Conservation (phyloP, 2,797 vertebrate genomes). For the Zenarchopterus dispar region DNA sequence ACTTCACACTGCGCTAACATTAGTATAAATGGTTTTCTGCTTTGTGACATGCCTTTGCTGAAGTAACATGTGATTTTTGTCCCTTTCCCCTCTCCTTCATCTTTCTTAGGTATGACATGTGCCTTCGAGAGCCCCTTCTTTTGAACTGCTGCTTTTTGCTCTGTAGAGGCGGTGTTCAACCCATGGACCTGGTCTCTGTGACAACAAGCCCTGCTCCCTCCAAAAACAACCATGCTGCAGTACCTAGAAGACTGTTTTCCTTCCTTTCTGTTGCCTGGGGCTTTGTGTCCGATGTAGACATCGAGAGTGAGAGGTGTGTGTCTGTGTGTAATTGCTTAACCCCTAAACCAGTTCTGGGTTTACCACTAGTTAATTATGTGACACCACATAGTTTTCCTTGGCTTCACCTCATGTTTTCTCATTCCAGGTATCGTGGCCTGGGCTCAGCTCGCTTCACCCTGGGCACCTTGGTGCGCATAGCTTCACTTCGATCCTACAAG, state of each 20-base stretch:
- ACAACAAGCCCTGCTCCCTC: conserved; percentile 83
- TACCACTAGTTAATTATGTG: background rate
- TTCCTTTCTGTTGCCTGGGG: conserved; percentile 96
- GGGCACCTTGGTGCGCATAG: conserved; percentile 88
- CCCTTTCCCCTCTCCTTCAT: background rate
- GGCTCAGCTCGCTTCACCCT: conserved; percentile 92
- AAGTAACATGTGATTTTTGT: no score
- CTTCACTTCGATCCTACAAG: conserved; percentile 90
- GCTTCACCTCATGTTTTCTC: conserved; percentile 1
- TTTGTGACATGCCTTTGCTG: no score
- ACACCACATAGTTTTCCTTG: background rate
- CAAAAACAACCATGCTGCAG: conserved; percentile 65
- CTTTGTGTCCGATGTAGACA: conserved; percentile 93
- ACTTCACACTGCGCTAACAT: no score
- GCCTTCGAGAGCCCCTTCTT: conserved; percentile 89
- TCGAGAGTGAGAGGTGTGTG: conserved; percentile 90
- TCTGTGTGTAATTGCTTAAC: background rate
- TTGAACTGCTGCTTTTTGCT: conserved; percentile 92
- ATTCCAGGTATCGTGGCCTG: conserved; percentile 84
- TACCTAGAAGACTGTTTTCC: conserved; percentile 86
- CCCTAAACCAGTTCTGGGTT: background rate
- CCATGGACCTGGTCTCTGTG: conserved; percentile 92
- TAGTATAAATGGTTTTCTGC: no score
- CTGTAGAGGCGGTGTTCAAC: conserved; percentile 86
- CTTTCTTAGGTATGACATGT: conserved; percentile 87